Evolutionary conservation across 2,797 vertebrate species (phyloP), one percentile per base, ranked within the genome.

Genomic region (Varecia variegata): DNA sequence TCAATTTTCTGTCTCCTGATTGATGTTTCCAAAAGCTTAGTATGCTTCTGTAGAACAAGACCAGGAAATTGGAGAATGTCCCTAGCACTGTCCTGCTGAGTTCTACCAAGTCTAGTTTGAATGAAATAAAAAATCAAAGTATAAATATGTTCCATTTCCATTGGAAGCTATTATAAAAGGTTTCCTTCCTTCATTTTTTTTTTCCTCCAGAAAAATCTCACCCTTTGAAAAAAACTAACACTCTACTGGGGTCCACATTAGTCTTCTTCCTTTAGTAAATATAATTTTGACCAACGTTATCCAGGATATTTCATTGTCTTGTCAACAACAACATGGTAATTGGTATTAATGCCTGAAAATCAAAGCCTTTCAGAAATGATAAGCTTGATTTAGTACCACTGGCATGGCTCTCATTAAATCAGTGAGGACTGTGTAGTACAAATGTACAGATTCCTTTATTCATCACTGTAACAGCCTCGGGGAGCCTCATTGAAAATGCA

Each of bases 341-440:
- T 97, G 90, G 74, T 84, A 92, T 91, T 95, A 93, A 95, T 95
- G 90, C 85, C 62, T 58, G 4, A 90, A 94, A 97, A 95, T 97
- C 95, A 97, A 97, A 97, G 93, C 58, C 80, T 95, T 96, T 96
- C 70, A 84, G 73, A 97, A 96, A 94, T 84, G 92, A 95, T 93
- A 84, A 85, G 73, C 65, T 95, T 96, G 96, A 95, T 90, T 93
- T 92, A 88, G 62, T 58, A 88, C 70, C 90, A 76, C 32, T 56
- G 80, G 50, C 77, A 74, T 73, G 50, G 40, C 65, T 91, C 85
- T 97, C 90, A 97, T 97, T 95, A 93, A 95, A 84, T 93, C 95
- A 88, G 82, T 0, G 13, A 97, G 56, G 79, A 58, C 92, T 90
- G 38, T 73, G 94, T 94, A 87, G 93, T 93, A 95, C 95, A 95